Evolutionary conservation across 2,888 invertebrate genomes (phyloP), one percentile per base, ranked within the genome.

Genomic region (Mythimna impura): DNA sequence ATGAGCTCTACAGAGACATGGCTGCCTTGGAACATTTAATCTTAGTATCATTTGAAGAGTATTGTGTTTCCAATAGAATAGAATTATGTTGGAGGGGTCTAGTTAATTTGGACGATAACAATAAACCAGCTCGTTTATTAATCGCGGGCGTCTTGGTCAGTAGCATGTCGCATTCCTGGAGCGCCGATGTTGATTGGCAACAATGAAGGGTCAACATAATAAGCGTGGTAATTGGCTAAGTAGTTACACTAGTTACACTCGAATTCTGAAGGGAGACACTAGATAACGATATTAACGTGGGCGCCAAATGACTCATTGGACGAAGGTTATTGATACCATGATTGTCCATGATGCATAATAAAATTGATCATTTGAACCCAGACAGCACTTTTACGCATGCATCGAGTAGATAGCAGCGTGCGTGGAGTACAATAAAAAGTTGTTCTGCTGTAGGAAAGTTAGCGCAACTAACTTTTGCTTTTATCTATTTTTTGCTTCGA

Each of bases 141-240:
- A 88, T 86, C 85, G 85, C 84, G 81, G 79, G 79, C 85, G 77
- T 85, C 85, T 84, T 81, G 84, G 81, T 82, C 84, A 86, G 84
- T 86, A 84, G 87, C 86, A 84, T 86, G 88, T 87, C 88, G 89
- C 92, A 89, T 92, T 92, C 92, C 90, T 83, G 78, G 84, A 87
- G 88, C 89, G 82, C 91, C 87, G 81, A 80, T 78, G 89, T 85
- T 90, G 90, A 92, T 93, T 92, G 90, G 89, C 87, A 89, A 89
- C 80, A 86, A 85, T 89, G 88, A 89, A 91, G 91, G 92, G 92
- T 93, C 92, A 91, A 90, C 86, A 85, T 86, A 87, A 91, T 89
- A 89, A 91, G 77, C 66, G 76, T 61, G 52, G 58, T 89, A 88
- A 90, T 87, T 87, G 86, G 52, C 47, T 71, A 60, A 61, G 40